A percentile compares a stretch with the other conserved stretches of the same genome.
Conservation (phyloP, 2,797 vertebrate species). For the Synanceia verrucosa region DNA sequence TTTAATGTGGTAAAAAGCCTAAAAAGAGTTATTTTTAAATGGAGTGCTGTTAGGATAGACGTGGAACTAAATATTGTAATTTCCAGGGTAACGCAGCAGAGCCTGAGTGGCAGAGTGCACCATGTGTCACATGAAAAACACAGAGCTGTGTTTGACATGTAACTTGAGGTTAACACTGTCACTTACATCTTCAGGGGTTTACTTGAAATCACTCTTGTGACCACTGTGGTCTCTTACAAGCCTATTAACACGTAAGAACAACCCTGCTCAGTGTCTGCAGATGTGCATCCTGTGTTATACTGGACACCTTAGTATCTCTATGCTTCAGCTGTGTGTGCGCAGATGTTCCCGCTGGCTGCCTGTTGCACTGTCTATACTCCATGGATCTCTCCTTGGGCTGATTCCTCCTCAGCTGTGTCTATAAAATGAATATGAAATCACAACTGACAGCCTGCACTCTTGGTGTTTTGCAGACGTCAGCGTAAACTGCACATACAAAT, state of each 20-base stretch:
- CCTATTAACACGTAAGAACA: not conserved
- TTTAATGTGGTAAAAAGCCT: not conserved
- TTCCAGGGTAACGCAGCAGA: not conserved
- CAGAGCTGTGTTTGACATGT: not conserved
- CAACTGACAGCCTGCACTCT: not conserved
- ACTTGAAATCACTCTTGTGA: not conserved
- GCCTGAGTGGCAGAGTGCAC: no score
- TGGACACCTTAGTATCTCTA: not conserved
- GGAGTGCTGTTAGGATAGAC: not conserved
- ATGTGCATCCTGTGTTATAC: not conserved
- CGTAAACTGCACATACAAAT: no score
- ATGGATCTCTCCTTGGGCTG: not conserved
- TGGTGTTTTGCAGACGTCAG: not conserved
- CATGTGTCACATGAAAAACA: no score
- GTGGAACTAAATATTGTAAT: slow-evolving; percentile 3
- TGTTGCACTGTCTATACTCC: no score
- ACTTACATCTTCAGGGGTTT: not conserved
- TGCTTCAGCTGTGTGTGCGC: not conserved
- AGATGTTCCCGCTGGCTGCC: not conserved
- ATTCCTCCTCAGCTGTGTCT: not conserved
- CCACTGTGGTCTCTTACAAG: not conserved
- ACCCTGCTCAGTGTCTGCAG: not conserved
- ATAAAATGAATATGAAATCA: not conserved
- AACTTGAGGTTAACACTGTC: not conserved
- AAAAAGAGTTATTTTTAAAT: slow-evolving; percentile 3